Conservation (phyloP, 2,113 vertebrate genomes). For the Rhinolophus sinicus region DNA sequence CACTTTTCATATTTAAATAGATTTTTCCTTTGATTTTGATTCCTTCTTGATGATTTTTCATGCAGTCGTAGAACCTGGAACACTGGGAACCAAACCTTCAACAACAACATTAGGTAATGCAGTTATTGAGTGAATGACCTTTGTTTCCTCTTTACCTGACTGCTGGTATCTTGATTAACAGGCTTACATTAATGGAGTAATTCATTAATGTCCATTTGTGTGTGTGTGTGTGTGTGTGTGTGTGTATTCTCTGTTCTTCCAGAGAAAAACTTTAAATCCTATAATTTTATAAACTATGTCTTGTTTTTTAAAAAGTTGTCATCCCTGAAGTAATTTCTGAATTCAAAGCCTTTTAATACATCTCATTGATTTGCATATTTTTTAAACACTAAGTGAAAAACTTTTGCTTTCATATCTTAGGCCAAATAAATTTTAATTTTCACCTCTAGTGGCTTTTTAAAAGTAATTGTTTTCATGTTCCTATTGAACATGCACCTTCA, state of each 20-base stretch:
- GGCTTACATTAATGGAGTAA: background rate
- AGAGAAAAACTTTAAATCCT: background rate
- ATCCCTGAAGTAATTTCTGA: slow-evolving; percentile 4
- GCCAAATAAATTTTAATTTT: slow-evolving; percentile 14
- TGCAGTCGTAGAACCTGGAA: slow-evolving; percentile 27
- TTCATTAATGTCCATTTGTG: background rate
- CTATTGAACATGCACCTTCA: background rate
- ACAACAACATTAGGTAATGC: slow-evolving; percentile 35
- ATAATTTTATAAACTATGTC: background rate
- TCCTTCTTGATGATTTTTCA: slow-evolving; percentile 41
- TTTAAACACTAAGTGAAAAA: slow-evolving; percentile 7
- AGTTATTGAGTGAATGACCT: background rate
- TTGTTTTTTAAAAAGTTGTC: background rate
- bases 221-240: background rate
- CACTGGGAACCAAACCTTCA: background rate
- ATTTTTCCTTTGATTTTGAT: slow-evolving; percentile 44
- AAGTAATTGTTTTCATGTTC: background rate
- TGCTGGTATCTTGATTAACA: background rate
- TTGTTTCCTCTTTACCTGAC: background rate
- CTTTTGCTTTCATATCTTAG: background rate
- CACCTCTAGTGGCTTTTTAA: background rate
- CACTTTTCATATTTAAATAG: background rate
- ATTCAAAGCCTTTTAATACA: slow-evolving; percentile 14
- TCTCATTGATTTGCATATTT: background rate
- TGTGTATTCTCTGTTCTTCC: background rate